Percentiles rank a stretch among this genome's conserved stretches.
Conservation (phyloP, 2,888 invertebrate genomes). For the Polydrusus cervinus region DNA sequence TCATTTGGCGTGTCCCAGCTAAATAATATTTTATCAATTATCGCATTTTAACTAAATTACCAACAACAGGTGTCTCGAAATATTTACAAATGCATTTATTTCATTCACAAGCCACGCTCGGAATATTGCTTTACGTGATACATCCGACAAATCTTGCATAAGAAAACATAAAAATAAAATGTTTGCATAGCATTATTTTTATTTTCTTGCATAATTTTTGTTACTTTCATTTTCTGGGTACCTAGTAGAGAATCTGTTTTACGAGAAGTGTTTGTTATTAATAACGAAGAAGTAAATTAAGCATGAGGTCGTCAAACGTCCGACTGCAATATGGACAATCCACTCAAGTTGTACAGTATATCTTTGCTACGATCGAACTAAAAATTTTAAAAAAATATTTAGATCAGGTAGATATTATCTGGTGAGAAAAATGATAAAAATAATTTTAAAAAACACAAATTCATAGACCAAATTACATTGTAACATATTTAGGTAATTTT, state of each 20-base stretch:
- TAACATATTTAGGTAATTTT: no score
- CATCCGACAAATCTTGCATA: conserved; percentile 8
- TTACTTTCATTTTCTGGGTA: conserved; percentile 18
- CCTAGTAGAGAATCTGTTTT: conserved; percentile 4
- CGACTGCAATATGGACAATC: no score
- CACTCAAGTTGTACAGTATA: no score
- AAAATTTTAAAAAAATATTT: no score
- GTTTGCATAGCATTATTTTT: neutral
- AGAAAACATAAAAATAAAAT: conserved; percentile 6
- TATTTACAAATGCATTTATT: neutral
- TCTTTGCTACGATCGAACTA: no score
- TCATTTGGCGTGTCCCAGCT: neutral
- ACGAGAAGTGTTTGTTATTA: neutral
- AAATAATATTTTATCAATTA: conserved; percentile 1
- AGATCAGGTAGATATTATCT: no score
- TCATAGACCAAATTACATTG: no score
- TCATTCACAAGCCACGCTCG: neutral
- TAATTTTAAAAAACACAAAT: no score
- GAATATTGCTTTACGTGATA: conserved; percentile 5
- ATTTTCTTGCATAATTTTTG: conserved; percentile 15
- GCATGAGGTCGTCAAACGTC: no score
- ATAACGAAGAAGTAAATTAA: no score
- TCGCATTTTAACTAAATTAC: neutral
- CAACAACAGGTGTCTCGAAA: conserved; percentile 7
- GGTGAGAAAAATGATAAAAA: no score